A percentile compares a stretch with the other conserved stretches of the same genome.
Conservation (phyloP, 2,797 vertebrate genomes). For the Gymnothorax javanicus region DNA sequence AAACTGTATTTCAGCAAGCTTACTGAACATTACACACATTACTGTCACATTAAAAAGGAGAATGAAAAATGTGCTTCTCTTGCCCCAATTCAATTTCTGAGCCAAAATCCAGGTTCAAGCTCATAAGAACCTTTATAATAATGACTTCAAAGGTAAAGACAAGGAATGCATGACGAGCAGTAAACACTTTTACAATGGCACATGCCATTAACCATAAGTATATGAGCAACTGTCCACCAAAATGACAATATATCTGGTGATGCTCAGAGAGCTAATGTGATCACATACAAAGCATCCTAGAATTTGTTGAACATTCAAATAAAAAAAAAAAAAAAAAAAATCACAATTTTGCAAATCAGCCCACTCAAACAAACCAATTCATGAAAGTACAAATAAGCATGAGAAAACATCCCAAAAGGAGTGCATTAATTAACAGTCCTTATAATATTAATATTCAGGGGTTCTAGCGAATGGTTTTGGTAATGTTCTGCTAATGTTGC, state of each 20-base stretch:
- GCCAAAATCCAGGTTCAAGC: neutral
- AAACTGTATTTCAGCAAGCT: neutral
- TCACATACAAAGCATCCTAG: neutral
- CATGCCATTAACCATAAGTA: no score
- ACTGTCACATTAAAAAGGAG: neutral
- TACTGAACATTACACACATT: neutral
- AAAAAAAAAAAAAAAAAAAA: neutral
- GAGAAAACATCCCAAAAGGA: neutral
- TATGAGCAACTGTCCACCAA: neutral
- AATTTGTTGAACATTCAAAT: neutral
- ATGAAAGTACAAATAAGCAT: neutral
- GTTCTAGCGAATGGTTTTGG: neutral
- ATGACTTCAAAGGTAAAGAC: no score
- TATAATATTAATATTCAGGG: neutral
- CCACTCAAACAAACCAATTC: neutral
- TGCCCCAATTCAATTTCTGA: neutral
- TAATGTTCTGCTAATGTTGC: neutral
- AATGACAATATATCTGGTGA: neutral
- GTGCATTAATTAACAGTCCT: neutral
- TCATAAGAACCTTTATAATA: no score
- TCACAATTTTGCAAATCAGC: neutral
- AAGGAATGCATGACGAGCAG: no score
- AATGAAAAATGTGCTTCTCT: neutral
- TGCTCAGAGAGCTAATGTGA: no score
- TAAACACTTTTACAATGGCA: no score